Base-by-base conservation (phyloP, 2,888 invertebrate genomes). In the Amiota minor region DNA sequence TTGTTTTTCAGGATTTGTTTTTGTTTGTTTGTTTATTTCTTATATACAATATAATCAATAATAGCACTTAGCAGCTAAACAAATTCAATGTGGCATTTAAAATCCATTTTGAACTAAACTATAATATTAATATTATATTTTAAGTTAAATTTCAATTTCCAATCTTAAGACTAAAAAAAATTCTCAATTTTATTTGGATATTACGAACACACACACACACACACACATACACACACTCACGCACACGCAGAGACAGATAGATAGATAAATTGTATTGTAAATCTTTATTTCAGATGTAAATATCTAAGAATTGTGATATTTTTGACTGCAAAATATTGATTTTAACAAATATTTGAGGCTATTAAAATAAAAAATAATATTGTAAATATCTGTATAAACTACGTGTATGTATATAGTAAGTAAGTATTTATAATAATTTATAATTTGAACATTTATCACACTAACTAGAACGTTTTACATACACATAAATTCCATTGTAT, bases 51-150 rank as follows among this genome's bases (percentile, higher is more conserved):
- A 81, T 76, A 83, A 86, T 84, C 83, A 83, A 83, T 83, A 83
- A 86, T 81, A 84, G 85, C 83, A 78, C 83, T 84, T 84, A 84
- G 72, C 68, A 59, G 61, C 85, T 84, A 84, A 86, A 86, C 86
- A 86, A 83, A 84, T 83, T 83, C 79, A 84, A 84, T 79, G 78
- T 76, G 55, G 65, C 65, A 61, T 68, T 53, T 75, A 74, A 81
- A 80, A 82, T 77, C 70, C 71, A 72, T 67, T 75, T 69, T 72
- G 12, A 68, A 68, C 55, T 68, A 53, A n/a, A 23, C 67, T 67
- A 67, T 49, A 18, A 45, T 46, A 12, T 50, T 18, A 9, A 14
- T 67, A 50, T 23, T 35, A 35, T 14, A 64, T 35, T 20, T 70
- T 67, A n/a, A 75, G 23, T 23, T 23, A 23, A 23, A 23, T 23